Evolutionary conservation across 2,113 vertebrate species (phyloP).

Genomic region (Halichoerus grypus): DNA sequence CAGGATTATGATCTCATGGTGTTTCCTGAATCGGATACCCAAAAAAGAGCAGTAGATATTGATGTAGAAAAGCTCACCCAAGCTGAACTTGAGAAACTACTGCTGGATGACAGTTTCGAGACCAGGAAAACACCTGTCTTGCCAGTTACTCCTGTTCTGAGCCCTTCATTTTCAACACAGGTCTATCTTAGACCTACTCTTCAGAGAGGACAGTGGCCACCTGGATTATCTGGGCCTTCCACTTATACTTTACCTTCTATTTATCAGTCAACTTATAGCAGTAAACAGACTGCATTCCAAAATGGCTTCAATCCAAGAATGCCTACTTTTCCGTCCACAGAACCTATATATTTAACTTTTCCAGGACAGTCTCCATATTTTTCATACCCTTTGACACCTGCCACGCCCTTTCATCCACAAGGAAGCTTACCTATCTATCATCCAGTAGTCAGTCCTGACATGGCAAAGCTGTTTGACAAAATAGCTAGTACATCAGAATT

Average conservation of each 20-base stretch:
- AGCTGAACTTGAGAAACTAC: slow-evolving; percentile 96
- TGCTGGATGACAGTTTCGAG: slow-evolving; percentile 95
- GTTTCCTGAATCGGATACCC: slow-evolving; percentile 94
- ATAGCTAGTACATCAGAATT: slow-evolving; percentile 98
- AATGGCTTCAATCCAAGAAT: slow-evolving; percentile 93
- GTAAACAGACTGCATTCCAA: slow-evolving; percentile 92
- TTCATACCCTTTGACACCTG: slow-evolving; percentile 91
- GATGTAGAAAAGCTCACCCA: slow-evolving; percentile 95
- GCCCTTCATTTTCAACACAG: slow-evolving; percentile 92
- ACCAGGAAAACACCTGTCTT: slow-evolving; percentile 86
- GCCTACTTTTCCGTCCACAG: slow-evolving; percentile 86
- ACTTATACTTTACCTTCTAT: slow-evolving; percentile 87
- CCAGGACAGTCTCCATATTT: slow-evolving; percentile 90
- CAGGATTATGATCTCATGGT: slow-evolving; percentile 97
- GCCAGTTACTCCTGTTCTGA: slow-evolving; percentile 90
- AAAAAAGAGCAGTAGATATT: slow-evolving; percentile 90
- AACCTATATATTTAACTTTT: slow-evolving; percentile 89
- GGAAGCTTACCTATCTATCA: slow-evolving; percentile 85
- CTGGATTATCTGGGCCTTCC: slow-evolving; percentile 88
- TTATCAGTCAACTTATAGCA: slow-evolving; percentile 91
- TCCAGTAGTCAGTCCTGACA: slow-evolving; percentile 92
- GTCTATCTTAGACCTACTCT: slow-evolving; percentile 86
- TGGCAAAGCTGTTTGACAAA: slow-evolving; percentile 97
- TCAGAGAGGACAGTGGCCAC: slow-evolving; percentile 91
- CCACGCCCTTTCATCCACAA: slow-evolving; percentile 88